Evolutionary conservation across 2,888 invertebrate genomes (phyloP), one percentile per base, ranked within the genome.

Genomic region (Meteorus colon): DNA sequence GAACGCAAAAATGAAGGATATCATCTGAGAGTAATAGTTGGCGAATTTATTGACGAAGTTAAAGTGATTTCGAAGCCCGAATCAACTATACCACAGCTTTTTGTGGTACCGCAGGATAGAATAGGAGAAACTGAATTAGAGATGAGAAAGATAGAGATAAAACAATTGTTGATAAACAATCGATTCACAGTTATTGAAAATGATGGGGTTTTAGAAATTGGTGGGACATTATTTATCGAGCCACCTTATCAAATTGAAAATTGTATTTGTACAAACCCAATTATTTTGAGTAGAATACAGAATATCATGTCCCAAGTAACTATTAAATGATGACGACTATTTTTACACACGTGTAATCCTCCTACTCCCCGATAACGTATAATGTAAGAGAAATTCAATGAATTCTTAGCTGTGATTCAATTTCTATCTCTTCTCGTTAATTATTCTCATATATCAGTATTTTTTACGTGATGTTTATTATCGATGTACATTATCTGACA

Each of bases 161-260:
- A 80, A 59, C 81, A 83, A 67, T 75, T 85, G 55, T 79, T 89
- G 19, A 27, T 77, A 19, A 81, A 88, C 75, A 89, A 87, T 82
- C 84, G 85, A 45, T 86, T 89, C 75, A 85, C 87, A 4, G 82
- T 89, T 4, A 82, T 71, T 24, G 89, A 89, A 75, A 82, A 84
- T 16, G 78, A 86, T 68, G 83, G 82, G 29, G 67, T 86, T 37
- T 77, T 90, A n/a, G 78, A 78, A 19, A 85, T 89, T 16, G 82
- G 86, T 74, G 84, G 86, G 41, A 82, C 82, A 5, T 78, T 89
- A 14, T 78, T 81, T 2, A 88, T 89, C 78, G 84, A 88, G 74
- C 88, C 89, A 14, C 89, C 89, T 4, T 89, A 89, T 66, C 79
- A 80, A 8, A 60, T 79, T 4, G 84, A 87, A 31, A 84, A 87